Evolutionary conservation across 2,888 invertebrate species (phyloP), one percentile per base, ranked within the genome.

Genomic region (Cheilosia pagana): DNA sequence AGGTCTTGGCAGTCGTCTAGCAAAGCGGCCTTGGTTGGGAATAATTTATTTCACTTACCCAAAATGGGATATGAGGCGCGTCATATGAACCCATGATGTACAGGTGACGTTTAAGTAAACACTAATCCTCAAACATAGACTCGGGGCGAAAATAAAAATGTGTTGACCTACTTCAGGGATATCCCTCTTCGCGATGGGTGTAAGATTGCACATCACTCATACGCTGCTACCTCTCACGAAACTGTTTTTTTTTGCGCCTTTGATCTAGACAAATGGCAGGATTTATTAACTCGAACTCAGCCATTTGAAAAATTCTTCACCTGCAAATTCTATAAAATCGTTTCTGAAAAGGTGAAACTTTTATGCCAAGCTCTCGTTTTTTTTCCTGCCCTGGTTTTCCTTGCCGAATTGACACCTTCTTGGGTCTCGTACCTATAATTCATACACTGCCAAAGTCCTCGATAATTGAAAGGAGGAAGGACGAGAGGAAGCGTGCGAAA

Each of bases 241-340:
- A 75, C 53, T 70, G 16, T 79, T 60, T 52, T 14, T 1, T 41
- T 50, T 50, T 50, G 23, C 14, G 12, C 14, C n/a, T 76, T 71
- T 85, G 81, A 85, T 75, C 71, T 76, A 76, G 85, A 85, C 81
- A 85, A 85, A 85, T 85, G 85, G 76, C 81, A 57, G 76, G 81
- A 85, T 85, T 85, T 85, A 85, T 85, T 85, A 85, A 85, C 75
- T 81, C 62, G 59, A 85, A 71, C 65, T 76, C 67, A 81, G 76
- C 71, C 71, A 67, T 85, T 71, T 67, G 59, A 74, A 78, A 83
- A 85, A 81, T 81, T 67, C 71, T 60, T 67, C 67, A 52, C 60
- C 50, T 75, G 71, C 19, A 71, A 71, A 81, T 65, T 79, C 79
- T 60, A 71, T 71, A 62, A 85, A 75, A 75, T 41, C 55, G 50